Percentiles rank a stretch among this genome's conserved stretches.
Conservation (phyloP, 2,888 invertebrate species). For the Apodemia duryi region DNA sequence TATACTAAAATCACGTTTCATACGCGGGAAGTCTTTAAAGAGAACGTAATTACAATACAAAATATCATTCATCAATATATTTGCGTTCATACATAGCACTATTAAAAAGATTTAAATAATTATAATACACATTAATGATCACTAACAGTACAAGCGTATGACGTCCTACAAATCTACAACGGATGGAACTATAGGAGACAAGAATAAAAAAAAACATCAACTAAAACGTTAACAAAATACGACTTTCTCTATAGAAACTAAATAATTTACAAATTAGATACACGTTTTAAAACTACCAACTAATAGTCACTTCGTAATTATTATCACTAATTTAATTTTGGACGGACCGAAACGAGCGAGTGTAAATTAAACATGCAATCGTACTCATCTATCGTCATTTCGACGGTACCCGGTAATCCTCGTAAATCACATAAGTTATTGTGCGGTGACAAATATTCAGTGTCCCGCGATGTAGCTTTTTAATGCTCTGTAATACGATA, state of each 20-base stretch:
- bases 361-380: constrained; percentile 8
- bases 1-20: constrained; percentile 43
- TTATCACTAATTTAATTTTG: constrained; percentile 62
- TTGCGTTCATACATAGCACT: constrained; percentile 41
- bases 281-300: constrained; percentile 68
- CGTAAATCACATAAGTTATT: constrained; percentile 14
- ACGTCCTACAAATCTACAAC: constrained; percentile 74
- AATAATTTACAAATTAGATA: constrained; percentile 78
- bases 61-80: constrained; percentile 62
- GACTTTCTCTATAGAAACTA: constrained; percentile 77
- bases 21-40: constrained; percentile 57
- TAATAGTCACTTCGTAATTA: constrained; percentile 70
- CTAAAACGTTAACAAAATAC: constrained; percentile 80
- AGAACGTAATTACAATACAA: constrained; percentile 49
- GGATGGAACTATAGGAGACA: constrained; percentile 67
- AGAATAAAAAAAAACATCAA: constrained; percentile 74
- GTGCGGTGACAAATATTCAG: background rate
- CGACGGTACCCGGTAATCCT: constrained; percentile 5
- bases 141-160: constrained; percentile 79
- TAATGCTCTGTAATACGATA: constrained; percentile 17
- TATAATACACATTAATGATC: constrained; percentile 71
- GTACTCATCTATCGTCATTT: constrained; percentile 9
- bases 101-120: constrained; percentile 33
- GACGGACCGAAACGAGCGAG: constrained; percentile 49
- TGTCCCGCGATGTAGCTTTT: background rate